Base-by-base conservation (phyloP, 2,888 invertebrate genomes). In the Apodemia mormo region DNA sequence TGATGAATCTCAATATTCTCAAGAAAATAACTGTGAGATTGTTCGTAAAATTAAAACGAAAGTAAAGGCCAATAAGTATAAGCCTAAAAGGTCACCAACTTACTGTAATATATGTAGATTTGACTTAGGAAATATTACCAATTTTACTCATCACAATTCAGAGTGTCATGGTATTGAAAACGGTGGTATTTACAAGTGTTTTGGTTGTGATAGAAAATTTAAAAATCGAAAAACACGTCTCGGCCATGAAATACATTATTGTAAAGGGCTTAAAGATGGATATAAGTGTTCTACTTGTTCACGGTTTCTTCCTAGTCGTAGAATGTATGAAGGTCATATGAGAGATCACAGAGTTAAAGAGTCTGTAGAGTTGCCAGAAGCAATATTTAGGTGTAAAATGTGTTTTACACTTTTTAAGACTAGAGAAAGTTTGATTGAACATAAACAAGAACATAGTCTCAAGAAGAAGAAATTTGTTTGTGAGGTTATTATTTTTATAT, bases 201-300 rank as follows among this genome's bases (percentile, higher is more conserved):
- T 88, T 71, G 92, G 92, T 0, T 93, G 92, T 70, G 86, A 86
- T 2, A 90, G 87, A 75, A 75, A 78, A 1, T 90, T 88, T 72
- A 86, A 83, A 77, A 85, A 76, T 52, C 76, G 81, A 12, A 88
- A 86, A 73, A 77, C 81, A 0, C 77, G 90, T 0, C 72, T 84
- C 0, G 79, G 84, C 0, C 92, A 92, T 66, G 92, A 92, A 74
- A 71, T 77, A 0, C 81, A 85, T 12, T 87, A 83, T 69, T 92
- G 92, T 76, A 89, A 87, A 80, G 84, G 80, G 0, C 74, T 92
- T 1, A 86, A 85, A 78, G 83, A 88, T 75, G 92, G 91, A 0
- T 90, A 88, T 71, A 86, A 87, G 71, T 92, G 93, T 77, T 40
- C 30, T n/a, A 68, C 82, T 2, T 92, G 92, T 74, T 74, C 82